phyloP scores from a whole-genome alignment of 2,888 invertebrate species.

The Brachyptera risi region DNA sequence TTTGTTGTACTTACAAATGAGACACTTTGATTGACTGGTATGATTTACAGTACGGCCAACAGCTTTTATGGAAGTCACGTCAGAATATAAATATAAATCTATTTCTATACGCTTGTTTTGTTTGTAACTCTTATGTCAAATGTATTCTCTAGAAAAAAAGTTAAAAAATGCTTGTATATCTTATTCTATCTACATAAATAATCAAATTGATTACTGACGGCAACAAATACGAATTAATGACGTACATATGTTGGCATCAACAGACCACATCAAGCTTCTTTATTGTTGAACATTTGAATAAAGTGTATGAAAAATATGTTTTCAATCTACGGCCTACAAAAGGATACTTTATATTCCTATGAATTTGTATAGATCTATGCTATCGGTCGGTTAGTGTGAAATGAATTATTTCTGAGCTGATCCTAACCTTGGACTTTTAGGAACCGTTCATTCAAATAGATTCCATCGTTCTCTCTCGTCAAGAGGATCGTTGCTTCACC shows the following conservation, averaged over 20 bases:
- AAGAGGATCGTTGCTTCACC: slow-evolving; percentile 11
- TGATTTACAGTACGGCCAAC: no score
- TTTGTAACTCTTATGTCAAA: no score
- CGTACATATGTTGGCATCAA: slow-evolving; percentile 15
- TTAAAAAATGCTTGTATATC: no score
- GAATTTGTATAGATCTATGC: no score
- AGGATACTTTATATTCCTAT: slow-evolving; percentile 8
- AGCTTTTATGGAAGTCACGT: no score
- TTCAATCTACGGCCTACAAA: slow-evolving; percentile 19
- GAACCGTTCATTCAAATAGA: slow-evolving; percentile 10
- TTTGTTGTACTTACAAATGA: no score
- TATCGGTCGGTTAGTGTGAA: slow-evolving; percentile 15
- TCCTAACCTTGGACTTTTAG: slow-evolving; percentile 20
- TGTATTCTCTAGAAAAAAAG: no score
- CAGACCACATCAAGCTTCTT: slow-evolving; percentile 18
- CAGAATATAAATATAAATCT: no score
- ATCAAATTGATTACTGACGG: background rate
- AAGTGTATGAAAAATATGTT: slow-evolving; percentile 20
- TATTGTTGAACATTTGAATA: slow-evolving; percentile 1
- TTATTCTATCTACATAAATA: background rate
- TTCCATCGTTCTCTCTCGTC: background rate
- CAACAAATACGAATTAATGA: slow-evolving; percentile 24
- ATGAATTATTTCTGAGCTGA: slow-evolving; percentile 19
- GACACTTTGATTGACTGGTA: no score
- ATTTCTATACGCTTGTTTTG: no score